These are phyloP conservation scores for Pelecanoides urinatrix DNA, from an alignment of 2,113 vertebrate species.

Conservation along the genomic window DNA sequence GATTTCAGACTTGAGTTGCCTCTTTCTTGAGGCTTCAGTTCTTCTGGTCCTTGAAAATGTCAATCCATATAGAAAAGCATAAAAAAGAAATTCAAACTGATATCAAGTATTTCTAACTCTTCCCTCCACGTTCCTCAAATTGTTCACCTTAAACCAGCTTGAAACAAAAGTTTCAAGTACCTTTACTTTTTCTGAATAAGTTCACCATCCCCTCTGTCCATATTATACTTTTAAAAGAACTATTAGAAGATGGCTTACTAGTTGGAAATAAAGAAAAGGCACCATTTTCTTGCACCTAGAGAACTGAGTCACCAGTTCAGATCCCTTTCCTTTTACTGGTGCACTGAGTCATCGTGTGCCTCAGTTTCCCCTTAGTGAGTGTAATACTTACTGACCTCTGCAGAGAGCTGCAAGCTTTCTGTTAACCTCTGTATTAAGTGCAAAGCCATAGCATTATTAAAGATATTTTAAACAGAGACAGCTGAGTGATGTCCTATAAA, in stretches of 20 bases:
- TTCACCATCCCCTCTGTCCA: not conserved
- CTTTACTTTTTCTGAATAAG: not conserved
- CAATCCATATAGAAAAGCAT: not conserved
- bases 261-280: not conserved
- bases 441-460: slow-evolving; percentile 10
- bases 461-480: not conserved
- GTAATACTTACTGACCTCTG: not conserved
- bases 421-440: not conserved
- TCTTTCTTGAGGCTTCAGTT: not conserved
- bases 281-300: not conserved
- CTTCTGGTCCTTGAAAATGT: not conserved
- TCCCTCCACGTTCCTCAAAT: not conserved
- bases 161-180: not conserved
- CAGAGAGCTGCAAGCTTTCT: not conserved
- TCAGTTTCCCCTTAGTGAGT: slow-evolving; percentile 39
- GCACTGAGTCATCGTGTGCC: not conserved
- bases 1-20: not conserved
- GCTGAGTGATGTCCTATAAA: not conserved
- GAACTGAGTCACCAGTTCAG: not conserved
- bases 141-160: not conserved
- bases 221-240: not conserved
- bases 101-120: not conserved
- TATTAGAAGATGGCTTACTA: not conserved
- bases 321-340: not conserved
- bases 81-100: not conserved